Base-by-base conservation (phyloP, 2,888 invertebrate species). In the Drosophila borborema region DNA sequence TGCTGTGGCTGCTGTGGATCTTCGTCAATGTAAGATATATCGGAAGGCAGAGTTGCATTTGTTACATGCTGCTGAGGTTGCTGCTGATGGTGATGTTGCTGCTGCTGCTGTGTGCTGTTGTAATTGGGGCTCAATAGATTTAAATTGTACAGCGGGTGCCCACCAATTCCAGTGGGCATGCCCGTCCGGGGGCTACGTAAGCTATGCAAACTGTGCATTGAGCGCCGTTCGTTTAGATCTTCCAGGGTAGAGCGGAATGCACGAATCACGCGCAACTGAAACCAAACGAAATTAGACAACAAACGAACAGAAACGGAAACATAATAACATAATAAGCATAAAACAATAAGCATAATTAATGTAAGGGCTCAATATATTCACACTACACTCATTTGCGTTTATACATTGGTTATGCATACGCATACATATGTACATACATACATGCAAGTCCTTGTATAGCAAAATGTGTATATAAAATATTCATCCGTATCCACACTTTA, bases 231-330 rank as follows among this genome's bases (percentile, higher is more conserved):
- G 95, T 98, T 99, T 95, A 99, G 95, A 95, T 99, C 99, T 96
- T 99, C 99, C 96, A 99, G 96, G 93, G 97, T 99, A 93, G 98
- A 98, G 95, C 97, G 98, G 97, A 99, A 99, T 94, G 99, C 99
- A 95, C 99, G 98, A 95, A 99, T 99, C 95, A 99, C 99, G 95
- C 99, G 98, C 95, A 99, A 97, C 99, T 99, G 98, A 95, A 97
- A 97, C 51, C 91, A 92, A 90, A 91, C 81, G 90, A 92, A 92
- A 91, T 91, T 90, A 89, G 90, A 92, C 91, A 92, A 92, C 91
- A 92, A 92, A 92, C 90, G 89, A 91, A 90, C 83, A 87, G 73
- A 89, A 88, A 87, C 79, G 72, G 73, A 65, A 87, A 90, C 81
- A 62, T 60, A 82, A 82, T 66, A 76, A 81, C 16, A 41, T 28